Evolutionary conservation across 2,888 invertebrate genomes (phyloP), one percentile per base, ranked within the genome.

Genomic region (Polymixis flavicincta): DNA sequence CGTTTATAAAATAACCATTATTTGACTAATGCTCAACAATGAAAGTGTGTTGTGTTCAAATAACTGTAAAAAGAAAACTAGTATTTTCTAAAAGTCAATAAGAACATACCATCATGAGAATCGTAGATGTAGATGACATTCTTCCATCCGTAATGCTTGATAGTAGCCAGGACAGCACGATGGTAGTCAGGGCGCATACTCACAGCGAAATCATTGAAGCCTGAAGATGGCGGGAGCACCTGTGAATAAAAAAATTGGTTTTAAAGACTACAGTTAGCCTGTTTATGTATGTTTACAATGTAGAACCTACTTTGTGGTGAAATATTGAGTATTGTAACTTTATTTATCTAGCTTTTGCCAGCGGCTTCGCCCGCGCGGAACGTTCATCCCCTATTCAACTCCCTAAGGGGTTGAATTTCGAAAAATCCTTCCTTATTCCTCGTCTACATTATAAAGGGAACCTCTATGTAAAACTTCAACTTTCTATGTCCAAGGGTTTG

Each of bases 121-220:
- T 99, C 98, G 94, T 99, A 99, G 87, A 99, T 97, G 94, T 98
- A 99, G 90, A 99, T 98, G 85, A 99, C 97, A 91, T 98, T 97
- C 87, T 97, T 97, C 99, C 99, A 99, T 60, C 98, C 98, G 94
- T 99, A 99, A 94, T 98, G 98, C 83, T 98, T 97, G 90, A 99
- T 98, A 73, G 99, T 98, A 95, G 99, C 99, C 86, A 99, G 98
- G 92, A 99, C 98, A 73, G 99, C 99, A 89, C 98, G 98, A 94
- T 99, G 99, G 95, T 99, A 99, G 95, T 99, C 98, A 42, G 99
- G 99, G 77, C 99, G 97, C 98, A 99, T 98, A 94, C 98, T 98
- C 90, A 99, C 98, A 71, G 99, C 99, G 92, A 98, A 98, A 95
- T 99, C 98, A 89, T 98, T 96, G 87, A 98, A 97, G n/a, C 98